Percentiles rank a stretch among this genome's conserved stretches.
These are phyloP conservation scores for Microctonus aethiopoides DNA, from an alignment of 2,888 invertebrate genomes.

Conservation along the genomic window DNA sequence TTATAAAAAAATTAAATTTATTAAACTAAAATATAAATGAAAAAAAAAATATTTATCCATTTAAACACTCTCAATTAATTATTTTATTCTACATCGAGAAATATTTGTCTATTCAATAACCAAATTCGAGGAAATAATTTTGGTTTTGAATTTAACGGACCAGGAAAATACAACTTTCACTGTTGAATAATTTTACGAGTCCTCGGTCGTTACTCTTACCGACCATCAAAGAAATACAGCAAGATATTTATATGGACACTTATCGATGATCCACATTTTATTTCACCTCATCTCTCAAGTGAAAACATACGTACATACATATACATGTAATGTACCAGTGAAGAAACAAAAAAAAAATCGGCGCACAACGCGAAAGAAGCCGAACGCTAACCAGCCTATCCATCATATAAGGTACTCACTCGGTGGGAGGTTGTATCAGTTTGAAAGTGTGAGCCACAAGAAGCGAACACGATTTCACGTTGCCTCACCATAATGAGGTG, in stretches of 20 bases:
- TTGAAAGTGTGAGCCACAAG: constrained; percentile 61
- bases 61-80: background rate
- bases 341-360: constrained; percentile 50
- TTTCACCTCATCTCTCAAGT: constrained; percentile 26
- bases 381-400: constrained; percentile 37
- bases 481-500: constrained; percentile 46
- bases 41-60: background rate
- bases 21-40: background rate
- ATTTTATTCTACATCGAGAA: background rate
- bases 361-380: constrained; percentile 38
- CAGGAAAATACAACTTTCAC: constrained; percentile 32
- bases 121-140: background rate
- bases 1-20: background rate
- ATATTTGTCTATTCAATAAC: background rate
- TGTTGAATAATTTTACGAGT: constrained; percentile 24
- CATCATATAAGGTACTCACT: constrained; percentile 55
- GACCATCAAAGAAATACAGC: constrained; percentile 4
- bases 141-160: background rate
- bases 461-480: constrained; percentile 44
- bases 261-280: constrained; percentile 50
- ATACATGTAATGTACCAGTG: constrained; percentile 44
- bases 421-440: constrained; percentile 58
- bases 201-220: constrained; percentile 33
- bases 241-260: background rate
- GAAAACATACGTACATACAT: background rate